Base-by-base conservation (phyloP, 2,797 vertebrate species). In the Octomys mimax region DNA sequence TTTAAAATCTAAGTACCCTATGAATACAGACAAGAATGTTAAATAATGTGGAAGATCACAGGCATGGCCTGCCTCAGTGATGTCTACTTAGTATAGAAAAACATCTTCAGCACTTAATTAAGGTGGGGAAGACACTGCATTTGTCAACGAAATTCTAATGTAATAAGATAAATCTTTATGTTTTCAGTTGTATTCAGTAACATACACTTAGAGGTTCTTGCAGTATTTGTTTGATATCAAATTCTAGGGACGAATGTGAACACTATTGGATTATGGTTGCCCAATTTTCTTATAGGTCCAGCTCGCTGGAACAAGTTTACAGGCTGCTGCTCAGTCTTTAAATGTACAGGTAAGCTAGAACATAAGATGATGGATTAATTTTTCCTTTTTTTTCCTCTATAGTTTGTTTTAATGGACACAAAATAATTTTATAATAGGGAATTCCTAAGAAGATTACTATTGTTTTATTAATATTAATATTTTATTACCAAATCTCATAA, bases 281-380 rank as follows among this genome's bases (percentile, higher is more conserved):
- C 73, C 80, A 59, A 46, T 96, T 98, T 95, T 82, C 89, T 96
- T 98, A 42, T 96, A 99, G 99, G 99, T 99, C 98, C 99, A 99
- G 98, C 98, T 99, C 89, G 98, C 99, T 98, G 99, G 99, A 97
- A 98, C 99, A 98, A 98, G 98, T 98, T 98, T 99, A 98, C 99
- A 99, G 98, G 98, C 99, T 98, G 98, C 99, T 98, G 98, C 99
- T 98, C 99, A 99, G 97, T 99, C 98, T 97, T 98, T 99, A 98
- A 99, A 98, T 98, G 98, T 98, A 98, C 99, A 99, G 99, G 99
- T 99, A 98, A 98, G 95, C 28, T 39, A 93, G 84, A 31, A 66
- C 2, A 0, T 64, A 70, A 95, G 87, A 88, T 92, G 89, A 59
- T 24, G 62, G 31, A 16, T 62, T 68, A 64, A 0, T 82, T 57